Percentiles rank a stretch among this genome's conserved stretches.
phyloP scores from a whole-genome alignment of 2,888 invertebrate species.

The Dolichomitus sp. region DNA sequence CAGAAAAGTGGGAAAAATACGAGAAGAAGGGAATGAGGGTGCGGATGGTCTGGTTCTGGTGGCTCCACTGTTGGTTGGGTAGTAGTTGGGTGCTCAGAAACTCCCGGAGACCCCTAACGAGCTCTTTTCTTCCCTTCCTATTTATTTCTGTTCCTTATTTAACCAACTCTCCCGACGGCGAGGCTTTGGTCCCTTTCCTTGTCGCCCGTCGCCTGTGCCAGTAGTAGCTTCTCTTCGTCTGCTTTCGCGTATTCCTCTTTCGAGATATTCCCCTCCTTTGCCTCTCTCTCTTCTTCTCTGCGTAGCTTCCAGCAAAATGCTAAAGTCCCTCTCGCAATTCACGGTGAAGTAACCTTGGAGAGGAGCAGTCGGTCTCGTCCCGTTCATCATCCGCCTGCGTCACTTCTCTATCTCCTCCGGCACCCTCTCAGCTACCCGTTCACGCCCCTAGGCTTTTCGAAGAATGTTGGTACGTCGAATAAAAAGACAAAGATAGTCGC shows the following conservation, averaged over 20 bases:
- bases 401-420: slow-evolving; percentile 4
- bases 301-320: slow-evolving; percentile 30
- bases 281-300: too few species aligned
- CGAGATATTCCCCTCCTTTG: slow-evolving; percentile 15
- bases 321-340: slow-evolving; percentile 13
- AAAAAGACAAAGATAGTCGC: slow-evolving; percentile 2
- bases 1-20: slow-evolving; percentile 37
- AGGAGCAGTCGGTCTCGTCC: not conserved
- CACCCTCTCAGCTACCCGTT: slow-evolving; percentile 32
- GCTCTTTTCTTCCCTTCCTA: slow-evolving; percentile 83
- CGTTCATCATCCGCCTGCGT: slow-evolving; percentile 40
- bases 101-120: slow-evolving; percentile 81
- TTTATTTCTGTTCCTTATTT: slow-evolving; percentile 85
- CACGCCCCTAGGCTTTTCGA: slow-evolving; percentile 47
- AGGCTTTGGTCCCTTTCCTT: slow-evolving; percentile 33
- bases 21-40: slow-evolving; percentile 42
- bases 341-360: slow-evolving; percentile 2
- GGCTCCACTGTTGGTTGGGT: slow-evolving; percentile 66
- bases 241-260: slow-evolving; percentile 42
- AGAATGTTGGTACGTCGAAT: slow-evolving; percentile 7
- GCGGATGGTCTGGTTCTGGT: slow-evolving; percentile 61
- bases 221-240: slow-evolving; percentile 29
- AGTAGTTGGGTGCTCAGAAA: slow-evolving; percentile 82
- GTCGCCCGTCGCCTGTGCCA: slow-evolving; percentile 31
- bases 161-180: slow-evolving; percentile 79